A percentile compares a stretch with the other conserved stretches of the same genome.
Conservation (phyloP, 2,888 invertebrate species). For the Mimas tiliae region DNA sequence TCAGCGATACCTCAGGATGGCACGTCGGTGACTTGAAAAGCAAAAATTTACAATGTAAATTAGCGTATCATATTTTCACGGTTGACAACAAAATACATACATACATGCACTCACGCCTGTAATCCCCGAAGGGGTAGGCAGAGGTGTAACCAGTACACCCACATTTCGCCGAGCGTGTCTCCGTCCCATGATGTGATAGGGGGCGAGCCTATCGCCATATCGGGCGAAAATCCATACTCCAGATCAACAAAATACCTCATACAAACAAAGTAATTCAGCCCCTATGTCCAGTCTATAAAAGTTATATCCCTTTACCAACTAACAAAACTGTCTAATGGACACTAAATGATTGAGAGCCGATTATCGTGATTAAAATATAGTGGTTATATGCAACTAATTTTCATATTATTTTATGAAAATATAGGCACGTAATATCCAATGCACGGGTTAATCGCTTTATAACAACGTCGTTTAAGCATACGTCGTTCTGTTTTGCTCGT, state of each 20-base stretch:
- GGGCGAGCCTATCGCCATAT: no score
- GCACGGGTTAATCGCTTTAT: conserved; percentile 55
- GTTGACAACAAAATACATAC: no score
- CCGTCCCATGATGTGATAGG: no score
- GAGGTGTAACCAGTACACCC: no score
- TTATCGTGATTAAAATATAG: conserved; percentile 43
- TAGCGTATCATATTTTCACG: conserved; percentile 31
- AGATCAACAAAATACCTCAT: background rate
- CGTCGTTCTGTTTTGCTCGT: conserved; percentile 44
- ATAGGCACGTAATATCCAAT: conserved; percentile 43
- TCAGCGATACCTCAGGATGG: conserved; percentile 37
- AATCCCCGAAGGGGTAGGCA: no score
- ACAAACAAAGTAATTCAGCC: background rate
- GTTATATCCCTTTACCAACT: background rate
- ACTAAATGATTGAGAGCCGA: conserved; percentile 41
- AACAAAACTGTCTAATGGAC: conserved; percentile 29
- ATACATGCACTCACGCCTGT: no score
- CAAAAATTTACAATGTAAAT: conserved; percentile 41
- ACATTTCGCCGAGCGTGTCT: no score
- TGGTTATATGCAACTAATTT: conserved; percentile 46
- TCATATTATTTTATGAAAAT: conserved; percentile 47
- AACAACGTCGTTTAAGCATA: conserved; percentile 54
- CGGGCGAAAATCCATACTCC: no score
- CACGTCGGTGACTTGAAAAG: conserved; percentile 42
- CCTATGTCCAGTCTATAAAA: background rate